Evolutionary conservation across 2,888 invertebrate genomes (phyloP).

Genomic region (Melieria crassipennis): DNA sequence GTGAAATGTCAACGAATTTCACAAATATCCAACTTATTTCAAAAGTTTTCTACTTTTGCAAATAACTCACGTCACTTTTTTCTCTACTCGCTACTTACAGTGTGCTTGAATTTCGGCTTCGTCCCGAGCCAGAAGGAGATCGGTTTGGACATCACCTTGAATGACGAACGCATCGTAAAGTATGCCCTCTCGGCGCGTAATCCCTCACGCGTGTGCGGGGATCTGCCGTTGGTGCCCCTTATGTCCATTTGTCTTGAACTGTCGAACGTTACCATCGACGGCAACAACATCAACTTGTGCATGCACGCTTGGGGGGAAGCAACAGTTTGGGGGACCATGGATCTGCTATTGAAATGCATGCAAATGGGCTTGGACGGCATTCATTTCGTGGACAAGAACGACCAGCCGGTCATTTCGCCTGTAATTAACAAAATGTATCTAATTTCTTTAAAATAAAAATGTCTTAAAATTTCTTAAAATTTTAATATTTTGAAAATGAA

Average conservation of each 20-base stretch:
- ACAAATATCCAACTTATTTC: no score
- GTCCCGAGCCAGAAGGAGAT: constrained; percentile 73
- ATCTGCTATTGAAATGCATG: constrained; percentile 80
- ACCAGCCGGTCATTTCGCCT: constrained; percentile 54
- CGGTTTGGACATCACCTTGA: constrained; percentile 73
- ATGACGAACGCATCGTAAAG: constrained; percentile 72
- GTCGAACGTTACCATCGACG: constrained; percentile 74
- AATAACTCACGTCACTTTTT: no score
- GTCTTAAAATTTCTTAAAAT: no score
- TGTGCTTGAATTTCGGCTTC: constrained; percentile 75
- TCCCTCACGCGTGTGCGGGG: constrained; percentile 79
- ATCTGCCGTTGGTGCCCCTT: constrained; percentile 72
- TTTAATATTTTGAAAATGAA: no score
- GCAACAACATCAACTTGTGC: constrained; percentile 77
- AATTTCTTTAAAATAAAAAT: no score
- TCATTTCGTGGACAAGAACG: constrained; percentile 57
- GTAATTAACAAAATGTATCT: no score
- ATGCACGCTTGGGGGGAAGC: constrained; percentile 53
- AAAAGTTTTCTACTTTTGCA: no score
- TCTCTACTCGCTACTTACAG: constrained; percentile 59
- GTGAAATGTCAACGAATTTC: no score
- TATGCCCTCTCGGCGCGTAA: constrained; percentile 75
- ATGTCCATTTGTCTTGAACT: constrained; percentile 76
- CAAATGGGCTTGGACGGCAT: constrained; percentile 73
- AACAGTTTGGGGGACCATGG: constrained; percentile 54